Evolutionary conservation across 1,140 invertebrate genomes (phyloP), one percentile per base, ranked within the genome.

Genomic region (Aphis craccivora): DNA sequence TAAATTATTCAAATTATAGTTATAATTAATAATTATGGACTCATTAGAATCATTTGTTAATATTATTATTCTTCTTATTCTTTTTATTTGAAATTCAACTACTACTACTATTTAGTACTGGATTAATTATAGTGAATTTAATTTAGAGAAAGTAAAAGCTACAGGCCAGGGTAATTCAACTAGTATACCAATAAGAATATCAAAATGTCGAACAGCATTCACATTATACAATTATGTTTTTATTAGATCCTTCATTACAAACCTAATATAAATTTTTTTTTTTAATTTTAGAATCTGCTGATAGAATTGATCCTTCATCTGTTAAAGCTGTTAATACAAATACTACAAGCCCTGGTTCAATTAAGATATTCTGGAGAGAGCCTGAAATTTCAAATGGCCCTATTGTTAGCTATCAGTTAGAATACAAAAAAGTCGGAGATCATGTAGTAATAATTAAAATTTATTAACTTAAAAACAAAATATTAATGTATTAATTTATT

Each of bases 351-450:
- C 37, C n/a, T 30, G 94, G 89, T 22, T 93, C 93, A 60, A 94
- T 94, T 22, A 93, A 90, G 48, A 87, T 97, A n/a, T 95, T 94
- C 22, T 99, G 98, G 98, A 95, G 96, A 0, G 97, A 97, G 94
- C 98, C 98, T 0, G 92, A 94, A n/a, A 95, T 97, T 93, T 98
- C 98, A 0, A 99, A 99, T 95, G 98, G 98, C 1, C 95, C 98
- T 48, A 97, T 99, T 84, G 96, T 98, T 9, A 97, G 97, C 1
- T 99, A 98, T 95, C 96, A 97, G 90, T 97, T 99, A 48, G 96
- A 97, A 94, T 97, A 98, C 94, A 96, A 96, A 93, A 95, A 96
- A 93, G 95, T 97, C 94, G 95, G 96, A 90, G 95, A 96, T 95
- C 96, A 96, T 95, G 96, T 96, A 95, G 96, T 95, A 95, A 20